Base-by-base conservation (phyloP, 2,113 vertebrate genomes). In the Seriola quinqueradiata region DNA sequence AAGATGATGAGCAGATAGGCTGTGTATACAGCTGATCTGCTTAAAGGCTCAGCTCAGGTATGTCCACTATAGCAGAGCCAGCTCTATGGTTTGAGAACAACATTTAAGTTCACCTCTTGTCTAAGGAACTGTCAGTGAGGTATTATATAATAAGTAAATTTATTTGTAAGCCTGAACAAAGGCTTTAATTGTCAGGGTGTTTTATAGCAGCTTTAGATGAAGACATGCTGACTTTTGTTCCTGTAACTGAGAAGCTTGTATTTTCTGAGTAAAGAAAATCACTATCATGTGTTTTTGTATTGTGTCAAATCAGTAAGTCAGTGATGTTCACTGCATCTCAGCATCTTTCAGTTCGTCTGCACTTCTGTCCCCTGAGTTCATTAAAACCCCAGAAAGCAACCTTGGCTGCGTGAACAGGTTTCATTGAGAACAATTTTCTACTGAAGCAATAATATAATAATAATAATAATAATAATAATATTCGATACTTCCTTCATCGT, bases 1-100 rank as follows among this genome's bases (percentile, higher is more conserved):
- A 71, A 87, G 82, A 82, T 36, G 73, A 48, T 8, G 48, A 76
- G 60, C 70, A 77, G 72, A 80, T 32, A 57, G 52, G 32, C 19
- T 69, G 60, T 60, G 68, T 77, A 42, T 61, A 75, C 2, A 17
- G 65, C 71, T 60, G 38, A 61, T 14, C 32, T 21, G 28, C 59
- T 75, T 67, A 28, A 76, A 77, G 40, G 58, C 32, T 46, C 46
- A 12, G 5, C 25, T 76, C 2, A 58, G 34, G 60, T 68, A 63
- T 72, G 66, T 40, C 34, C 23, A 23, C 48, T 8, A 48, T n/a
- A 32, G n/a, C 17, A 40, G 32, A 67, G 36, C n/a, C 36, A 11
- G 34, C 69, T 66, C n/a, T 6, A 71, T 14, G 5, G 10, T 71
- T 61, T 42, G 17, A 64, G 42, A 60, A 32, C 12, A 52, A 46